Evolutionary conservation across 2,113 vertebrate species (phyloP), one percentile per base, ranked within the genome.

Genomic region (Oxyruncus cristatus): DNA sequence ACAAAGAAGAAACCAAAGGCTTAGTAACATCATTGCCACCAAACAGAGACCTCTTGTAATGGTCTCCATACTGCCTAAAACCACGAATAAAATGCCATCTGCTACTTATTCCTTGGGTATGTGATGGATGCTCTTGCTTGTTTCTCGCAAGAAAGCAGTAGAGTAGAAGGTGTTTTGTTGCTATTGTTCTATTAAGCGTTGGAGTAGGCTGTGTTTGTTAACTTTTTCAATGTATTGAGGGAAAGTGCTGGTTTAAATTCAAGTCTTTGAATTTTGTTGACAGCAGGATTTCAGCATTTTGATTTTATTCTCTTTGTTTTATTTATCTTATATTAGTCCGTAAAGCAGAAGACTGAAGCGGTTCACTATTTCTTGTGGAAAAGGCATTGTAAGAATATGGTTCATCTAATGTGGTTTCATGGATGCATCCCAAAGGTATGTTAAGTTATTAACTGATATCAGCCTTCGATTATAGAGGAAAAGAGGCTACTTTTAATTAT

Each of bases 111-210:
- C 6, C 7, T 71, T 55, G 23, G 28, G 17, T 59, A 11, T 1
- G 3, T 6, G 18, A 2, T 5, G 0, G 5, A 41, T 5, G 8
- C 0, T 53, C 21, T 65, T 26, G 6, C 5, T 68, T 79, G 20
- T 18, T 72, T 8, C 3, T 42, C 67, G 2, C 6, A 30, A 53
- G 8, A 21, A 0, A 26, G 3, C 5, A 33, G 3, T 33, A 55
- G 9, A 61, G 11, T 16, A 37, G 12, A 41, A 41, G 9, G 9
- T 19, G 7, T 5, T 47, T 75, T 52, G 4, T 27, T 47, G 12
- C 2, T 63, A 0, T 15, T 68, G 66, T 52, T 46, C 5, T 1
- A 6, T 22, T 28, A 28, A 41, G 1, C 11, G 0, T 26, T 53
- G 5, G 9, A 1, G 2, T 41, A 32, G 5, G 9, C 39, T 6